These are phyloP conservation scores for Ornithorhynchus anatinus DNA, from an alignment of 2,113 vertebrate genomes.

Conservation along the genomic window DNA sequence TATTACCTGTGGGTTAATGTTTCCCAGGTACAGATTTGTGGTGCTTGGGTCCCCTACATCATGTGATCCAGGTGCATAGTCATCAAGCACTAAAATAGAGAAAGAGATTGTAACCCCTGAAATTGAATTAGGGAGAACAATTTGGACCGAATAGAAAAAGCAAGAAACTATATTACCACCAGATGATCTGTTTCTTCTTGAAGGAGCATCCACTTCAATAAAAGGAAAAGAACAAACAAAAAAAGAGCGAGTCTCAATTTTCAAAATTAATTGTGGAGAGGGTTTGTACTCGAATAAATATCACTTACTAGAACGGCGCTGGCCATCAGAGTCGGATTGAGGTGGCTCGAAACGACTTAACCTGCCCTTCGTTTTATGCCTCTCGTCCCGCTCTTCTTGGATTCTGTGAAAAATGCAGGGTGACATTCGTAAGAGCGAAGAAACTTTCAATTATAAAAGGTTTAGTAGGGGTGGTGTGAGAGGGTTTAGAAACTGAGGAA, in stretches of 20 bases:
- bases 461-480: too few species aligned
- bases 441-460: too few species aligned
- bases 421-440: too few species aligned
- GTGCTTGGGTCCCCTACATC: constrained; percentile 98
- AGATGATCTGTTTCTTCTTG: constrained; percentile 95
- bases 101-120: constrained; percentile 56
- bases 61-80: constrained; percentile 96
- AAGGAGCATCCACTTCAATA: constrained; percentile 93
- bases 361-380: constrained; percentile 95
- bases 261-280: constrained; percentile 15
- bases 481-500: too few species aligned
- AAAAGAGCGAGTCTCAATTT: constrained; percentile 62
- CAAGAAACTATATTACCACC: constrained; percentile 89
- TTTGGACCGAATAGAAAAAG: constrained; percentile 47
- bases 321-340: constrained; percentile 83
- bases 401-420: constrained; percentile 82
- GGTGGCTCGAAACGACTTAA: constrained; percentile 96
- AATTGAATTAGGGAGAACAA: constrained; percentile 24
- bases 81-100: constrained; percentile 86
- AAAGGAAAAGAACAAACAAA: constrained; percentile 73
- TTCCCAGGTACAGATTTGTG: constrained; percentile 97
- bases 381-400: constrained; percentile 95
- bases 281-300: constrained; percentile 19
- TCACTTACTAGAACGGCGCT: constrained; percentile 89
- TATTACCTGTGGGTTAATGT: constrained; percentile 96